These are phyloP conservation scores for Invenusta paracnida DNA, from an alignment of 2,888 invertebrate species.

Conservation along the genomic window DNA sequence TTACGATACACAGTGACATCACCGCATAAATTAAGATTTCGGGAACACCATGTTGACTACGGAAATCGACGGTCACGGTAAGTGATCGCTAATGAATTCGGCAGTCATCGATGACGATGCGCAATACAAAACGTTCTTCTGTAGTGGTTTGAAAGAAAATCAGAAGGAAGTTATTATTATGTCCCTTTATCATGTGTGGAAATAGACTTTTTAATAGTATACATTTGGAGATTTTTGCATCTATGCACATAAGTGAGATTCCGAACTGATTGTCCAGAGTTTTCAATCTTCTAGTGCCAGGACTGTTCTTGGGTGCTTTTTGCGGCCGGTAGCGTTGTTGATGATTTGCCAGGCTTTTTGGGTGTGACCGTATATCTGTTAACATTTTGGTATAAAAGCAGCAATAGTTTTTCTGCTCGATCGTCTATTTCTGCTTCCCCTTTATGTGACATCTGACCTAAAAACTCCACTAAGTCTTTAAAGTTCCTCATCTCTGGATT, in stretches of 20 bases:
- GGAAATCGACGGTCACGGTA: neutral
- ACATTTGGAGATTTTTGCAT: constrained; percentile 4
- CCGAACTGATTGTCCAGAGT: no score
- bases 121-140: no score
- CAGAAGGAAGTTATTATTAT: no score
- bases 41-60: neutral
- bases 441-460: no score
- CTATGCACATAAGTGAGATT: no score
- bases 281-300: neutral
- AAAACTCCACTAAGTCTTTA: no score
- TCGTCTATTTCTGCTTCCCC: neutral
- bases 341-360: neutral
- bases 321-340: neutral
- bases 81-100: neutral
- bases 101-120: no score
- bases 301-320: neutral
- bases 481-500: no score
- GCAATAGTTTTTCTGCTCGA: no score
- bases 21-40: constrained; percentile 3
- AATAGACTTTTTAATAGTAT: no score
- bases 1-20: neutral
- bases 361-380: neutral
- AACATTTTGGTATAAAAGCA: neutral
- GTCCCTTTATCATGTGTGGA: no score
- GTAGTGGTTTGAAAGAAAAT: neutral